Base-by-base conservation (phyloP, 2,888 invertebrate genomes). In the Drosophila percnosoma region DNA sequence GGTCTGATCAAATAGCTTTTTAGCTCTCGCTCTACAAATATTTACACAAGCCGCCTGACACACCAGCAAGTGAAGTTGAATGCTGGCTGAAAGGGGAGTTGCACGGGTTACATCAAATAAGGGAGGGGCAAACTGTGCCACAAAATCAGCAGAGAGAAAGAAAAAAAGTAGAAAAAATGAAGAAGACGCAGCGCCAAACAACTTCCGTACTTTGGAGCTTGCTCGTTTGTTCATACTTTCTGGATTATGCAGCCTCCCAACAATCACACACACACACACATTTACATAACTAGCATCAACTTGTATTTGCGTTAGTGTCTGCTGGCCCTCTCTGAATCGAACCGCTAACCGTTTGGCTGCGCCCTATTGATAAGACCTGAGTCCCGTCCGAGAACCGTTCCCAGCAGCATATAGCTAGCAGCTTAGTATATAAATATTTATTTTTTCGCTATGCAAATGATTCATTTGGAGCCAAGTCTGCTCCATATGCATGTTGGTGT, bases 371-470 rank as follows among this genome's bases (percentile, higher is more conserved):
- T 80, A 68, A 78, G 53, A 31, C 51, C 27, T 49, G 38, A 38
- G 38, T 18, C 49, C 38, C 27, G 11, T 29, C 21, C 52, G 31
- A 27, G 15, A 48, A 55, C 74, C 48, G 55, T 51, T 57, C 15
- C 38, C 60, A 33, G 49, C 27, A 74, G n/a, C 40, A 40, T 10
- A n/a, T 10, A 5, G 8, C 38, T 8, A 38, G n/a, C 40, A 40
- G 21, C 11, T 11, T 42, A 42, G 42, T 21, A 13, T 52, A 78
- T 87, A 87, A 83, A 87, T 87, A 83, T 89, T 84, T 89, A 89
- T 89, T 70, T 83, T 68, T 38, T 34, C 21, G 29, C 82, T 81
- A 86, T 88, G 89, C 87, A 83, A 83, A 83, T 88, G 70, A 69
- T 74, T 85, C 65, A 58, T 65, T 76, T 65, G 65, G 73, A 73